These are phyloP conservation scores for Phanerotoma sp. DNA, from an alignment of 2,888 invertebrate species.

Conservation along the genomic window DNA sequence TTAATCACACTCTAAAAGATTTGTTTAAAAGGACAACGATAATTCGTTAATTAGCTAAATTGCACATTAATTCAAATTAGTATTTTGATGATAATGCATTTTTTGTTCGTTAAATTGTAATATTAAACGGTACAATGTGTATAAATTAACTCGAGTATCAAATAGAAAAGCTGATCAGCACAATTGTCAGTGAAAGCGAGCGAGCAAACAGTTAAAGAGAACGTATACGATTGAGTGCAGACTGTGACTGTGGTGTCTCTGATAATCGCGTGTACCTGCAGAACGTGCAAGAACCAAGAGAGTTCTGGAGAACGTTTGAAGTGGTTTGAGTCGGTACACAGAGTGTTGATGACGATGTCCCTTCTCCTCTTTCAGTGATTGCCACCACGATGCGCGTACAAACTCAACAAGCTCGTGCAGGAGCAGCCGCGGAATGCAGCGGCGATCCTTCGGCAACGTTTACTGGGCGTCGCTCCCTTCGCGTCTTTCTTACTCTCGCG, in stretches of 20 bases:
- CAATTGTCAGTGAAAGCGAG: constrained; percentile 9
- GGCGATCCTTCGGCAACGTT: constrained; percentile 3
- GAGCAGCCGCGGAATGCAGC: constrained; percentile 14
- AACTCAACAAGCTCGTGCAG: constrained; percentile 1
- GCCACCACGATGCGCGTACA: constrained; percentile 10
- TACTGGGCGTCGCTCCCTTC: constrained; percentile 15
- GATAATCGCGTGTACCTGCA: constrained; percentile 17
- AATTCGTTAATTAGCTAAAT: too few species aligned
- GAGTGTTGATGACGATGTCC: constrained; percentile 1
- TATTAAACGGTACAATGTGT: neutral
- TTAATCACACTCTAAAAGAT: too few species aligned
- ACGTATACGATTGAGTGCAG: constrained; percentile 2
- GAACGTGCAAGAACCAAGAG: constrained; percentile 10
- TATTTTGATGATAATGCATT: too few species aligned
- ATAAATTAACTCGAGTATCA: neutral
- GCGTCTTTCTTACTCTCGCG: constrained; percentile 7
- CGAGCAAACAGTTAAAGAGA: constrained; percentile 2
- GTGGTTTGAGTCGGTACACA: neutral
- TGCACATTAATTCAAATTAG: too few species aligned
- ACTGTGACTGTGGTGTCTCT: constrained; percentile 3
- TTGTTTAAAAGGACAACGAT: too few species aligned
- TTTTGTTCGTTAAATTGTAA: too few species aligned
- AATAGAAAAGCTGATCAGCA: neutral
- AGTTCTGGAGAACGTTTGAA: neutral
- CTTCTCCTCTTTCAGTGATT: constrained; percentile 9